These are phyloP conservation scores for Lumbricus terrestris DNA, from an alignment of 2,888 invertebrate genomes.

Conservation along the genomic window DNA sequence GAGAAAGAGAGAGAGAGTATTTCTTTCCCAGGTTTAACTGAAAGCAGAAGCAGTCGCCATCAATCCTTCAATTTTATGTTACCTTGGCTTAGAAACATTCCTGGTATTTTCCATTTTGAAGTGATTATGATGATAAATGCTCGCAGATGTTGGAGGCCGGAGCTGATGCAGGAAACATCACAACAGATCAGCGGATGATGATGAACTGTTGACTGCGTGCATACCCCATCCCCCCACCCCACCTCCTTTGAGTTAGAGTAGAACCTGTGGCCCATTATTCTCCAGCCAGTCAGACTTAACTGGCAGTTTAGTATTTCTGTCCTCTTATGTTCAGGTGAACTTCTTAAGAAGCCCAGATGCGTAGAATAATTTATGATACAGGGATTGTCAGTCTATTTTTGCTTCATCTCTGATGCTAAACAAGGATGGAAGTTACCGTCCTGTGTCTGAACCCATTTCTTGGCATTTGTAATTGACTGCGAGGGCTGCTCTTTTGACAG, in stretches of 20 bases:
- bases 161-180: constrained; percentile 7
- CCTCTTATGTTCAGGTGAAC: background rate
- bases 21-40: background rate
- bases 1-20: too few relatives aligned
- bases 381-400: background rate
- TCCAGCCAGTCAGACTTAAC: background rate
- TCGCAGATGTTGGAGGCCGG: background rate
- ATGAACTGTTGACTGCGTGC: background rate
- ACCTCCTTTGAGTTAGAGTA: too few relatives aligned
- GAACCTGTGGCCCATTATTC: constrained; percentile 11
- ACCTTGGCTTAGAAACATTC: background rate
- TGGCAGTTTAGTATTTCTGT: background rate
- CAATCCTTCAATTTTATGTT: background rate
- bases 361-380: background rate
- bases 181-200: background rate
- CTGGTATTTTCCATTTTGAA: background rate
- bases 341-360: constrained; percentile 9
- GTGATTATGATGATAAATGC: background rate
- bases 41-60: background rate
- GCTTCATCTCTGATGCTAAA: background rate
- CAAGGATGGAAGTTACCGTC: background rate
- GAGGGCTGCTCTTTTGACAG: background rate
- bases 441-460: background rate
- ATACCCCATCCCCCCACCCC: background rate
- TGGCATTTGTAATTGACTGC: background rate